A percentile compares a stretch with the other conserved stretches of the same genome.
Evolutionary conservation across 2,113 vertebrate genomes (phyloP).

Genomic region (Forbesichthys papilliferus): DNA sequence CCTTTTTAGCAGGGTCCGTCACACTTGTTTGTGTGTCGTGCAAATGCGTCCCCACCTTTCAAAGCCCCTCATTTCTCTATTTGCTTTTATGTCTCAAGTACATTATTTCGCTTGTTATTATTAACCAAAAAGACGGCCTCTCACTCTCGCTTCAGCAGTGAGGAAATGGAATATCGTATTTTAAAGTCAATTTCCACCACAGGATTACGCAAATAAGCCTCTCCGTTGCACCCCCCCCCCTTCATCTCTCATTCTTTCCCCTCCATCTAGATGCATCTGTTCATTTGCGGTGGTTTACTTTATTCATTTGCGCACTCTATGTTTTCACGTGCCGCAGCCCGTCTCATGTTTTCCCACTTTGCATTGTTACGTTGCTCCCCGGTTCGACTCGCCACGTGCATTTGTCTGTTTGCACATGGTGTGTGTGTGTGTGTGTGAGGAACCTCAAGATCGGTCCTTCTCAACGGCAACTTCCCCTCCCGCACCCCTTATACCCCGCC

Average conservation of each 20-base stretch:
- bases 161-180: slow-evolving; percentile 80
- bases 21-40: slow-evolving; percentile 65
- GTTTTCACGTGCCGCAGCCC: slow-evolving; percentile 63
- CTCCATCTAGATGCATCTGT: slow-evolving; percentile 76
- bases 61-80: slow-evolving; percentile 65
- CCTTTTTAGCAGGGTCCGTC: slow-evolving; percentile 65
- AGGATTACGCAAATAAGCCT: slow-evolving; percentile 80
- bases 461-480: too few relatives aligned
- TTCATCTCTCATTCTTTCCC: slow-evolving; percentile 64
- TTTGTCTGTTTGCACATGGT: slow-evolving; percentile 3
- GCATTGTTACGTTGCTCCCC: slow-evolving; percentile 67
- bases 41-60: slow-evolving; percentile 58
- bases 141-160: slow-evolving; percentile 52
- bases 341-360: slow-evolving; percentile 72
- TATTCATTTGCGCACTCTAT: slow-evolving; percentile 76
- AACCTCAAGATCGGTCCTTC: too few relatives aligned
- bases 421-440: slow-evolving; percentile 11
- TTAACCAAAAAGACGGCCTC: slow-evolving; percentile 63
- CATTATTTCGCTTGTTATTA: slow-evolving; percentile 81
- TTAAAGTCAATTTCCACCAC: slow-evolving; percentile 81
- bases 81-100: slow-evolving; percentile 79
- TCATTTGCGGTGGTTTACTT: slow-evolving; percentile 78
- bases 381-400: slow-evolving; percentile 25
- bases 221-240: slow-evolving; percentile 55
- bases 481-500: too few relatives aligned